Percentiles rank a stretch among this genome's conserved stretches.
Conservation (phyloP, 2,797 vertebrate species). For the Bovichtus variegatus region DNA sequence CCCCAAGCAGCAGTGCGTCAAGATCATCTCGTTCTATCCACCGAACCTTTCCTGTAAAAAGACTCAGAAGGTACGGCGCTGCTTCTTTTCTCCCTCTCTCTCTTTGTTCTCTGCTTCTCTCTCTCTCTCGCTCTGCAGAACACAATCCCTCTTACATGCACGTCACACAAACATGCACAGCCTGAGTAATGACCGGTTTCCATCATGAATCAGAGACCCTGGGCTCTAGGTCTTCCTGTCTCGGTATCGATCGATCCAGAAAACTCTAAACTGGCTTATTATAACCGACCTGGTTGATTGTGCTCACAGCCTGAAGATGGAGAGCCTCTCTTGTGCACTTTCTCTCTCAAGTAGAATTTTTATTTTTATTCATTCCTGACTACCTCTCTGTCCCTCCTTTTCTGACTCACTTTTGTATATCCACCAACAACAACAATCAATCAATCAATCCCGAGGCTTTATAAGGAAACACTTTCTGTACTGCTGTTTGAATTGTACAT, state of each 20-base stretch:
- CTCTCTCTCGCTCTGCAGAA: constrained; percentile 9
- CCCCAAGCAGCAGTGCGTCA: constrained; percentile 88
- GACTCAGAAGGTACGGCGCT: constrained; percentile 78
- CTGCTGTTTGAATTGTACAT: constrained; percentile 9
- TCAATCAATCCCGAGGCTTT: constrained; percentile 45
- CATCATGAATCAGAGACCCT: constrained; percentile 55
- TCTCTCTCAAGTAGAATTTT: constrained; percentile 38
- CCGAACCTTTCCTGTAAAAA: constrained; percentile 92
- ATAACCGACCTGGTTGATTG: constrained; percentile 65
- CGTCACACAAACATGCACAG: constrained; percentile 44
- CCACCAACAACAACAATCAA: constrained; percentile 54
- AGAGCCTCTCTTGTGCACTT: constrained; percentile 48
- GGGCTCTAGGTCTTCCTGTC: constrained; percentile 56
- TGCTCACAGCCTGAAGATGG: constrained; percentile 57
- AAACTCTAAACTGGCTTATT: constrained; percentile 71
- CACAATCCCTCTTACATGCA: constrained; percentile 29
- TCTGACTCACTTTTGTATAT: constrained; percentile 57
- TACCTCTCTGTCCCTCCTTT: constrained; percentile 12
- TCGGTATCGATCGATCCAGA: constrained; percentile 70
- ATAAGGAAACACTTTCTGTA: constrained; percentile 22
- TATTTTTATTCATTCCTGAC: constrained; percentile 23
- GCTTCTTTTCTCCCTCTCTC: constrained; percentile 19
- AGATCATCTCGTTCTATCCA: constrained; percentile 89
- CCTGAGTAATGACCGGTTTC: constrained; percentile 62
- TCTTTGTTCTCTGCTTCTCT: constrained; percentile 34